Percentiles rank a stretch among this genome's conserved stretches.
Conservation (phyloP, 2,113 vertebrate species). For the Campylorhamphus procurvoides region DNA sequence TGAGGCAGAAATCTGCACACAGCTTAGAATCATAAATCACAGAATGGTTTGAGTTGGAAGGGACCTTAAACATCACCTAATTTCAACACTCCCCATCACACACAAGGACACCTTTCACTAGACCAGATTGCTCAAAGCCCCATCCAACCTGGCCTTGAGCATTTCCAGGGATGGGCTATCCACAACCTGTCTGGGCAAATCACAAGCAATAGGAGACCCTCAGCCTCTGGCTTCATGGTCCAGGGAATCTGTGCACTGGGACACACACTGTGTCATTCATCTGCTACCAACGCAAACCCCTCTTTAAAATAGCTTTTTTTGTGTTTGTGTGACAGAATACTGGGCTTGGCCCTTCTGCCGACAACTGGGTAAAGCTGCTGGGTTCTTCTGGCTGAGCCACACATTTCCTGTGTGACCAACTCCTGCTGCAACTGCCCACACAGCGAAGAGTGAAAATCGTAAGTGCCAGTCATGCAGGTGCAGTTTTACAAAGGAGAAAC, state of each 20-base stretch:
- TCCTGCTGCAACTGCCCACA: not conserved
- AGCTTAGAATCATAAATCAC: not conserved
- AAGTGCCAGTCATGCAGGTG: not conserved
- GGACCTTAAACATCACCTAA: not conserved
- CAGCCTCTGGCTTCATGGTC: not conserved
- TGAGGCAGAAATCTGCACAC: not conserved
- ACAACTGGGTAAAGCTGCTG: not conserved
- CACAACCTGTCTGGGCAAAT: not conserved
- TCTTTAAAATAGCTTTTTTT: not conserved
- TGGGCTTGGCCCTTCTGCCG: not conserved
- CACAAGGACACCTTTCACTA: not conserved
- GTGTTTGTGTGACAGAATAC: not conserved
- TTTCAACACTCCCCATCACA: fast-evolving
- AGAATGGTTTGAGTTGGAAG: not conserved
- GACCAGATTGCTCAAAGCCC: not conserved
- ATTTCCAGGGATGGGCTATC: not conserved
- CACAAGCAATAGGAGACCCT: not conserved
- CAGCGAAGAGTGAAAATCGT: not conserved
- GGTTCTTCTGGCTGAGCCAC: not conserved
- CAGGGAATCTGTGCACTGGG: not conserved
- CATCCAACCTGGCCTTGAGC: not conserved
- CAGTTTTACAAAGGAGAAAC: not conserved
- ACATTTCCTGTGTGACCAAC: not conserved
- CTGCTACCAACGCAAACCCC: not conserved
- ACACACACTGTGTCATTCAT: not conserved